Base-by-base conservation (phyloP, 2,797 vertebrate species). In the Pempheris klunzingeri region DNA sequence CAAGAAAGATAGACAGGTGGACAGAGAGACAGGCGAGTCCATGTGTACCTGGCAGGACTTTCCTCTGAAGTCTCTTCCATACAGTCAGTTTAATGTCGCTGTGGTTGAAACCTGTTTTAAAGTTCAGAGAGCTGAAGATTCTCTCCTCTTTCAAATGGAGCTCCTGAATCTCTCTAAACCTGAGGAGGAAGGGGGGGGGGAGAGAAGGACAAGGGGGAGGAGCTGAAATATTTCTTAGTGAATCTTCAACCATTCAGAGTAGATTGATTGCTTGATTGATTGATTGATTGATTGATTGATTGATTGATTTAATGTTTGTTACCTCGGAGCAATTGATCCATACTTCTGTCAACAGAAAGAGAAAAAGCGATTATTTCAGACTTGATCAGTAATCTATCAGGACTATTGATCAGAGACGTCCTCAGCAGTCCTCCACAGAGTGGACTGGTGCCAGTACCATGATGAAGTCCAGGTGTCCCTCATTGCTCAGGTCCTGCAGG, bases 21-120 rank as follows among this genome's bases (percentile, higher is more conserved):
- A 20, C n/a, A 44, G 4, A 13, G 11, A 70, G 18, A 32, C 10
- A 36, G 2, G 39, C 20, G 28, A 11, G 26, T 4, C 11, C 11
- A 69, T 17, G 22, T 34, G 39, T 84, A 96, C 96, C 94, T 87
- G 96, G 96, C 54, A 97, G 92, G 49, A 96, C 90, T 2, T 94
- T 93, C 30, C 93, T 91, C 32, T 96, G 96, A 34, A 96, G 92
- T 34, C 94, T 92, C 79, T 96, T 96, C 96, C 96, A 96, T 39
- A 96, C 96, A 0, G 93, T 93, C 63, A 96, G 90, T 91, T 97
- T 96, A 82, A 97, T 94, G 83, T 97, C 95, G 0, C 93, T 96
- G 85, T 95, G 95, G 84, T 96, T 95, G 82, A 97, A 96, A 38
- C 93, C 94, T 0, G 95, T 95, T 81, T 95, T 96, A 63, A 97